Conservation (phyloP, 2,113 vertebrate species). For the Istiophorus platypterus region DNA sequence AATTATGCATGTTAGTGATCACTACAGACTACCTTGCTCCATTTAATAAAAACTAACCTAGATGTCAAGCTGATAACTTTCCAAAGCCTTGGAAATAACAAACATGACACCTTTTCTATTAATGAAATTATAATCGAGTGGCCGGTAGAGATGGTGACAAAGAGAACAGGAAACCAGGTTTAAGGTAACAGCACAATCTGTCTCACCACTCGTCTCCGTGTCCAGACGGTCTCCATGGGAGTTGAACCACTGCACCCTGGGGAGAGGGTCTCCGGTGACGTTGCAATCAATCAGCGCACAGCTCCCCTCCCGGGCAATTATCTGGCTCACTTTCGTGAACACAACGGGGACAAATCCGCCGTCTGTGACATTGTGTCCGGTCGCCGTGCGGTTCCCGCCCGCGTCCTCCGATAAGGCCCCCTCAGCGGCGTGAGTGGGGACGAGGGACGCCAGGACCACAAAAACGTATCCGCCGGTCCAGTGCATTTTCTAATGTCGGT, state of each 20-base stretch:
- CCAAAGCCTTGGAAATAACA: not conserved
- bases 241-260: constrained; percentile 93
- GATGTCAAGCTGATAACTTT: not conserved
- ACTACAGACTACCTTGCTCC: not conserved
- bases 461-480: constrained; percentile 40
- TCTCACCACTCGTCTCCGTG: constrained; percentile 80
- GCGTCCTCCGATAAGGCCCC: constrained; percentile 76
- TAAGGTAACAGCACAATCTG: constrained; percentile 6
- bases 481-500: constrained; percentile 78
- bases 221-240: constrained; percentile 89
- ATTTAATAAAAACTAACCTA: not conserved
- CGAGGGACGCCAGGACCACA: constrained; percentile 59
- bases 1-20: not conserved
- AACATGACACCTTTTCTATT: constrained; percentile 8
- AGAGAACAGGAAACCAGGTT: constrained; percentile 31
- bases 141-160: not conserved
- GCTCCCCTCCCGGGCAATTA: constrained; percentile 94
- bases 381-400: constrained; percentile 82
- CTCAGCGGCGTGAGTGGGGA: constrained; percentile 65
- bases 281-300: constrained; percentile 95
- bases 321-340: constrained; percentile 87
- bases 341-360: constrained; percentile 84
- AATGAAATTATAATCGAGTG: not conserved
- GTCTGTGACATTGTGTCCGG: constrained; percentile 69
- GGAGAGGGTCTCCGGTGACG: constrained; percentile 89